A percentile compares a stretch with the other conserved stretches of the same genome.
Evolutionary conservation across 2,888 invertebrate species (phyloP).

Genomic region (Arge pagana): DNA sequence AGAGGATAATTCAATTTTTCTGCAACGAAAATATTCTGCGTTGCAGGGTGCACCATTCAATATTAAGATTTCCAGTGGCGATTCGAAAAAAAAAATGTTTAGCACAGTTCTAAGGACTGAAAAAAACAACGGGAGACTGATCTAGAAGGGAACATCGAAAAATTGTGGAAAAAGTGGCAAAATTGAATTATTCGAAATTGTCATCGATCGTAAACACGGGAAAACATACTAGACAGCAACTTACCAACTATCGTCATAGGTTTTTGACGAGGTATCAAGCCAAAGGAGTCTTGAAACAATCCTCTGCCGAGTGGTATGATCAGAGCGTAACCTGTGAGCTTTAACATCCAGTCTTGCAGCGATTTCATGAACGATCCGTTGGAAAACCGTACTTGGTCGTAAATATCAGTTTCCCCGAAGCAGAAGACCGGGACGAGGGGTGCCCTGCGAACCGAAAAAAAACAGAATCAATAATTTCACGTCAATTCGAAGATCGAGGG

Average conservation of each 20-base stretch:
- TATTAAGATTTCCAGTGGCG: no score
- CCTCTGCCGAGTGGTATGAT: conserved; percentile 81
- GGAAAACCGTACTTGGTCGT: conserved; percentile 74
- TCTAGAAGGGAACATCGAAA: background rate
- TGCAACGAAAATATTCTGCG: no score
- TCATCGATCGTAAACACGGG: conserved; percentile 1
- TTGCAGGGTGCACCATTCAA: no score
- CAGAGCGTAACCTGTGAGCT: conserved; percentile 74
- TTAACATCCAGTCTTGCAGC: conserved; percentile 72
- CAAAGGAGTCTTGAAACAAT: conserved; percentile 88
- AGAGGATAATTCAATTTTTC: no score
- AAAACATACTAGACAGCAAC: conserved; percentile 49
- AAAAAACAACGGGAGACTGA: no score
- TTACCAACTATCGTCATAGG: conserved; percentile 87
- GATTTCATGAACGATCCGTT: conserved; percentile 70
- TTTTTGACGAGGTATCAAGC: conserved; percentile 78
- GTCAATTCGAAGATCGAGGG: no score
- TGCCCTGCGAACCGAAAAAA: conserved; percentile 65
- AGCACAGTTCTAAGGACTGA: no score
- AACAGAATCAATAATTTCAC: no score
- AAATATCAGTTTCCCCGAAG: conserved; percentile 89
- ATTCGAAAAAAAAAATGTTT: no score
- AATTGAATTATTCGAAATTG: no score
- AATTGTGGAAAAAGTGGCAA: no score
- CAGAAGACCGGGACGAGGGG: conserved; percentile 86